phyloP scores from a whole-genome alignment of 2,113 vertebrate species.

The Heptranchias perlo region DNA sequence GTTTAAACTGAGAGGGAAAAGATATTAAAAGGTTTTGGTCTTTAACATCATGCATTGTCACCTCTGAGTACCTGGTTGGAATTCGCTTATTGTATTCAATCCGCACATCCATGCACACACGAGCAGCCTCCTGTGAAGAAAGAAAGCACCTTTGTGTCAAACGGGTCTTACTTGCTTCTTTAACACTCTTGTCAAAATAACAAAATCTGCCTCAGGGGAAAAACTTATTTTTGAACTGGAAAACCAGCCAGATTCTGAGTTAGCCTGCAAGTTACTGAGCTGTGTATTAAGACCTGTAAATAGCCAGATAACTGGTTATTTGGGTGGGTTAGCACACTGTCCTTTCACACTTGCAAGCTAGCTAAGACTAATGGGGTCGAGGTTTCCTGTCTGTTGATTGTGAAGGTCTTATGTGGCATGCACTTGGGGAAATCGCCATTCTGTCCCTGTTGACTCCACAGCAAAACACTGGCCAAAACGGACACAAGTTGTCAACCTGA shows the following conservation, averaged over 20 bases:
- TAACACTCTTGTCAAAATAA: neutral
- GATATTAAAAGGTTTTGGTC: neutral
- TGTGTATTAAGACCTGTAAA: neutral
- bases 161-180: neutral
- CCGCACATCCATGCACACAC: constrained; percentile 49
- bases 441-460: neutral
- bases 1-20: neutral
- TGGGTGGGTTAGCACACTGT: neutral
- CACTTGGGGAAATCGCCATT: neutral
- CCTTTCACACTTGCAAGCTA: neutral
- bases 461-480: neutral
- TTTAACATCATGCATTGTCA: neutral
- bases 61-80: constrained; percentile 54
- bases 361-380: neutral
- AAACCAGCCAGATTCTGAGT: neutral
- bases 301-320: neutral
- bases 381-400: neutral
- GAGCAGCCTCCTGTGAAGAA: constrained; percentile 46
- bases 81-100: constrained; percentile 50
- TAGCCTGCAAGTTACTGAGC: neutral
- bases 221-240: neutral
- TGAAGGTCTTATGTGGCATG: neutral
- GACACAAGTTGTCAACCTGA: neutral
- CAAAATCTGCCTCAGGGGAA: neutral
- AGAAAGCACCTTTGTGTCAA: neutral